Evolutionary conservation across 2,888 invertebrate species (phyloP), one percentile per base, ranked within the genome.

Genomic region (Cheilosia variabilis): DNA sequence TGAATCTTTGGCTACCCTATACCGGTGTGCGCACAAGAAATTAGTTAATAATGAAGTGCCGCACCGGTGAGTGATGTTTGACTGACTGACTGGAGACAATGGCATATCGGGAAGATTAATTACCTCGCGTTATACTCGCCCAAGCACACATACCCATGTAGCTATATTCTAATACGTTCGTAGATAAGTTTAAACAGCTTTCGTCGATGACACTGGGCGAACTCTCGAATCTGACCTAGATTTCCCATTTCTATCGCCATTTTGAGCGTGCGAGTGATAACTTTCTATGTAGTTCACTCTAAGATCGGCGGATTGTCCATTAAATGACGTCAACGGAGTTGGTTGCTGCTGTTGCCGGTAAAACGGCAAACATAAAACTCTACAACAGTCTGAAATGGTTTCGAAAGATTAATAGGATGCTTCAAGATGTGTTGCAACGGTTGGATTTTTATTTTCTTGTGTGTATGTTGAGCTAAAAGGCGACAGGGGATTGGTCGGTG

Each of bases 281-380:
- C 53, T 72, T 62, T 52, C 31, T 52, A 24, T 50, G 41, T 66
- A 41, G 57, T 73, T 84, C 76, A 73, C 75, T 69, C 73, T 76
- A 41, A 53, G 65, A 76, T 80, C 80, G 76, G 72, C 81, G 86
- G 71, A 86, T 75, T 86, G 81, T 86, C 86, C 76, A 86, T 81
- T 76, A 86, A 81, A 81, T 86, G 86, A 86, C 80, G 81, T 86
- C 86, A 86, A 86, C 76, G 84, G 71, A 75, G 80, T 71, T 34
- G 52, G 58, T 53, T 80, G 63, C 47, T 75, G 73, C 72, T 71
- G 60, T 62, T 75, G 75, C 65, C 57, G 69, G 75, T 66, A 69
- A 65, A 80, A 60, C 58, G 31, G 45, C 63, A 65, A 52, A 69
- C 63, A 71, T 63, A 65, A 69, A 68, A 69, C 19, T 41, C 45